These are phyloP conservation scores for Exaiptasia diaphana DNA, from an alignment of 64 coral and sea anemone genomes.

Conservation along the genomic window DNA sequence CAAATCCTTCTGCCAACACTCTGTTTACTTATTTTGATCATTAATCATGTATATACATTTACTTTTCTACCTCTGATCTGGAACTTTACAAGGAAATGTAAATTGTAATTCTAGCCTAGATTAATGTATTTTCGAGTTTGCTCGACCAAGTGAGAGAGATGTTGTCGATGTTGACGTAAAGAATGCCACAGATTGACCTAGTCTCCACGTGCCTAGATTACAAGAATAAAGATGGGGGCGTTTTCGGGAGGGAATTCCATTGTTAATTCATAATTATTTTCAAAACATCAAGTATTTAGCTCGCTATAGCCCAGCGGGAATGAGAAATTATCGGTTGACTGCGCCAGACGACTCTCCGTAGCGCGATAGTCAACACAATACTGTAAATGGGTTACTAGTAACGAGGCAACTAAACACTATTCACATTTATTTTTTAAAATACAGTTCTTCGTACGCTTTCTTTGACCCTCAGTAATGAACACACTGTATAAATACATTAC, in stretches of 20 bases:
- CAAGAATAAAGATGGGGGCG: constrained; percentile 60
- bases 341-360: background rate
- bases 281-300: constrained; percentile 51
- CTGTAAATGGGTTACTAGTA: background rate
- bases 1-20: no score
- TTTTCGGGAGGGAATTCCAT: constrained; percentile 53
- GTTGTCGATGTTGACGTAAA: constrained; percentile 51
- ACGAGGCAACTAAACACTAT: background rate
- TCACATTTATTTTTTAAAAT: background rate
- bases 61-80: no score
- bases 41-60: no score
- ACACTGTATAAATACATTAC: no score
- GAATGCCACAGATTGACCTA: constrained; percentile 37
- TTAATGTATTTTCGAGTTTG: no score
- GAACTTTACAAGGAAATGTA: no score
- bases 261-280: constrained; percentile 56
- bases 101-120: no score
- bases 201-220: constrained; percentile 44
- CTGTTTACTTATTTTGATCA: no score
- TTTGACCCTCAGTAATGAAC: background rate
- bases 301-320: no score
- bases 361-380: background rate
- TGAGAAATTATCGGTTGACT: background rate
- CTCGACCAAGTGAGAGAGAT: no score
- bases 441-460: constrained; percentile 17